phyloP scores from a whole-genome alignment of 2,113 vertebrate genomes.

The Arenaria interpres region DNA sequence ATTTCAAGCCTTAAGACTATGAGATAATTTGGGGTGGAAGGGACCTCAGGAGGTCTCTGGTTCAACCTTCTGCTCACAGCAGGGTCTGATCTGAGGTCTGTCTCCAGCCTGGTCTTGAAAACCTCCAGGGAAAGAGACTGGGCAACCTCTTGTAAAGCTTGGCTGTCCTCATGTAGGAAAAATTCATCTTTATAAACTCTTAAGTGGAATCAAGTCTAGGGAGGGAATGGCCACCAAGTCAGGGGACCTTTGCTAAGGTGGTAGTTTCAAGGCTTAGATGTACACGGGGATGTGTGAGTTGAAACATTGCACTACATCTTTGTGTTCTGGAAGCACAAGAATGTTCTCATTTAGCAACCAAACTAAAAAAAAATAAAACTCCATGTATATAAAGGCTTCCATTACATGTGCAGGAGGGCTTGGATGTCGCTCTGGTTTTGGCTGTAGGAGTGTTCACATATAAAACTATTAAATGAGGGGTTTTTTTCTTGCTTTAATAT shows the following conservation, averaged over 20 bases:
- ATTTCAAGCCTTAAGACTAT: neutral
- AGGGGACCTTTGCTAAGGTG: neutral
- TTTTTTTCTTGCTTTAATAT: neutral
- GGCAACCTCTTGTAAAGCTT: neutral
- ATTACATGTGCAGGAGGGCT: neutral
- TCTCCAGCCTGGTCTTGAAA: neutral
- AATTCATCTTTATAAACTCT: rapidly evolving
- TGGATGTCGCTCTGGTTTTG: neutral
- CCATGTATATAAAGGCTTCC: neutral
- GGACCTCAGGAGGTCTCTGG: neutral
- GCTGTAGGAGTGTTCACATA: neutral
- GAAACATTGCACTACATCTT: neutral
- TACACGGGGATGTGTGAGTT: neutral
- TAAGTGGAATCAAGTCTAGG: neutral
- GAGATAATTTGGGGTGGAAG: neutral
- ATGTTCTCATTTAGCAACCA: neutral
- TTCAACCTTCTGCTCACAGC: neutral
- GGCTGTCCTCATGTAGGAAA: too few relatives aligned
- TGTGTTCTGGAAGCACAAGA: neutral
- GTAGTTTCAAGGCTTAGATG: neutral
- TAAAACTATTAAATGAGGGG: neutral
- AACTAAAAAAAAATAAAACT: neutral
- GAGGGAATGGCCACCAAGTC: neutral
- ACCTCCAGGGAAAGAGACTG: neutral
- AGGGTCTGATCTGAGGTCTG: neutral